Base-by-base conservation (phyloP, 2,797 vertebrate genomes). In the Tokudaia tokunoshimensis region DNA sequence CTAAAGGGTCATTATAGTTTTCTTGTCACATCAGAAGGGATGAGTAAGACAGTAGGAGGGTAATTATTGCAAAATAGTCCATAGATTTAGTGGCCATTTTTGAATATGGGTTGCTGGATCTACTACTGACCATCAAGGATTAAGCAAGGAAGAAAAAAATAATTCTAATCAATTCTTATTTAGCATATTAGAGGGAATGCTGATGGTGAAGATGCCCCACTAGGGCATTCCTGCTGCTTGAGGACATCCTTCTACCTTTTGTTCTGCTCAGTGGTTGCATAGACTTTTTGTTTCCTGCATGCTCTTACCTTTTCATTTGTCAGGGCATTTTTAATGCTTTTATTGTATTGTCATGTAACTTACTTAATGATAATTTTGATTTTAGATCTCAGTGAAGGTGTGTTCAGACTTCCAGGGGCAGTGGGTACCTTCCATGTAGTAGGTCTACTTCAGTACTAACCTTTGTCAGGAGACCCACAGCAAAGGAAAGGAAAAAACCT, bases 11-110 rank as follows among this genome's bases (percentile, higher is more conserved):
- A 91, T 95, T 94, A 74, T 20, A 63, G 22, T 91, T 92, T 63
- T 96, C 81, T 65, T 86, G 93, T 95, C 8, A 65, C 12, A 26
- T 86, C 84, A 96, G 44, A 92, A 88, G 63, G 92, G 88, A 97
- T 94, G 50, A 34, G 84, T 85, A 63, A 96, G 47, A 22, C 47
- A 29, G 37, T 26, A 88, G 57, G 6, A 70, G 9, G 1, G 6
- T 15, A 41, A 13, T 57, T 92, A 55, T 44, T 76, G 17, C 57
- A 81, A 75, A 97, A 61, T 59, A 74, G n/a, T 41, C 19, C 4
- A 72, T 93, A 44, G 55, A 75, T 44, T 91, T 96, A 26, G 29
- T 74, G n/a, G 34, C 44, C 20, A 13, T 94, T 61, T 85, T 13
- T 20, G 24, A 94, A 94, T 93, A 47, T 61, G 26, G 22, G 74